These are phyloP conservation scores for Araneus ventricosus DNA, from an alignment of 1,140 invertebrate genomes.

Conservation along the genomic window DNA sequence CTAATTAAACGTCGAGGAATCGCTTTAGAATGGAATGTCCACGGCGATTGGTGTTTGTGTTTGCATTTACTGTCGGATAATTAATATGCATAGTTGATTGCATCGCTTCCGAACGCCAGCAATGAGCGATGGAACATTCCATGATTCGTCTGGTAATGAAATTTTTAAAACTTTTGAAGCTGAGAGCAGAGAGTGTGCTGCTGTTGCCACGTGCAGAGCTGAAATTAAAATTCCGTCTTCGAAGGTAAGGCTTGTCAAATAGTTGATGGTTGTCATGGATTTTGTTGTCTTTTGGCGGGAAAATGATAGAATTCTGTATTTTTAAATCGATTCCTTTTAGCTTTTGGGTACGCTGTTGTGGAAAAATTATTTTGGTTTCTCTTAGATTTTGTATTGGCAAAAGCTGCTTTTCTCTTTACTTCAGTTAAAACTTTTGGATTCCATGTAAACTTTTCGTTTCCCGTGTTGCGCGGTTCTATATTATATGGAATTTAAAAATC, in stretches of 20 bases:
- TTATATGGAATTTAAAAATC: too few relatives aligned
- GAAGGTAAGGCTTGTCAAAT: slow-evolving; percentile 32
- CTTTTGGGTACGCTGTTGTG: not conserved
- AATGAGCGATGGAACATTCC: slow-evolving; percentile 2
- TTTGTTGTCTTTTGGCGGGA: not conserved
- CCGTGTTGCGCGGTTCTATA: too few relatives aligned
- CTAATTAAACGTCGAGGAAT: slow-evolving; percentile 2
- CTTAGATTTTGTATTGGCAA: not conserved
- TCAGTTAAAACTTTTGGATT: not conserved
- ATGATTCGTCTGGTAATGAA: slow-evolving; percentile 3
- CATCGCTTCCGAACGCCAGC: not conserved
- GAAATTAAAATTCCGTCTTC: slow-evolving; percentile 58
- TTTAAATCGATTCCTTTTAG: not conserved
- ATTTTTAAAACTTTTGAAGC: slow-evolving; percentile 44
- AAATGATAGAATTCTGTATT: not conserved
- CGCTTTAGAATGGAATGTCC: slow-evolving; percentile 12
- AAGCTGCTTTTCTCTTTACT: not conserved
- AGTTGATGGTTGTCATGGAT: not conserved
- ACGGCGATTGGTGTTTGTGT: not conserved
- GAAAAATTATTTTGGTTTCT: not conserved
- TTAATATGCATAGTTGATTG: slow-evolving; percentile 11
- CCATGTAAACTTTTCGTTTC: too few relatives aligned
- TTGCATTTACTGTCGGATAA: not conserved
- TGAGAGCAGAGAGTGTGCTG: not conserved
- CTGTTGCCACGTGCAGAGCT: not conserved